A percentile compares a stretch with the other conserved stretches of the same genome.
phyloP scores from a whole-genome alignment of 2,888 invertebrate genomes.

The Macrostomum cliftonense region DNA sequence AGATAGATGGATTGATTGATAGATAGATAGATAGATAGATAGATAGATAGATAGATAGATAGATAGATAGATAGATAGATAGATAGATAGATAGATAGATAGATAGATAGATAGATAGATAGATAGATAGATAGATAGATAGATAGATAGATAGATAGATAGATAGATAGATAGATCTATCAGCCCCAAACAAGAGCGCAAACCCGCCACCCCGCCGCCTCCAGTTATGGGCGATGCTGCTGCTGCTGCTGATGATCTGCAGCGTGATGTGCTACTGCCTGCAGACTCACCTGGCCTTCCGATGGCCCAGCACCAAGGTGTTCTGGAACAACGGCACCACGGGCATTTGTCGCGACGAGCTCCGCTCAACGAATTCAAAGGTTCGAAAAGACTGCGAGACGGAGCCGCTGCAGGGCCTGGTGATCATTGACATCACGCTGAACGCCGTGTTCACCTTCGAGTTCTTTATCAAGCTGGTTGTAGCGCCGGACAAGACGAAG shows the following conservation, averaged over 20 bases:
- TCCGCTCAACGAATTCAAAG: constrained; percentile 5
- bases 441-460: constrained; percentile 28
- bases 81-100: too few species aligned
- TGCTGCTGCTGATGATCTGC: constrained; percentile 11
- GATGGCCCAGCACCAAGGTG: background rate
- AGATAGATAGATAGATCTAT: too few species aligned
- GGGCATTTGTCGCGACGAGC: constrained; percentile 1
- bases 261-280: constrained; percentile 13
- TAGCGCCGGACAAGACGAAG: constrained; percentile 10
- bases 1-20: too few species aligned
- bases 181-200: too few species aligned
- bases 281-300: constrained; percentile 8
- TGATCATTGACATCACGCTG: constrained; percentile 24
- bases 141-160: too few species aligned
- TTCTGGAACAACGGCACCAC: background rate
- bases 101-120: too few species aligned
- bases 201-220: background rate
- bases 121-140: too few species aligned
- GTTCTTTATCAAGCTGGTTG: constrained; percentile 17
- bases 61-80: too few species aligned
- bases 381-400: constrained; percentile 9
- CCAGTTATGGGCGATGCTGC: constrained; percentile 11
- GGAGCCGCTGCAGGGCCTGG: constrained; percentile 13
- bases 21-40: too few species aligned
- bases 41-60: too few species aligned